Evolutionary conservation across 2,797 vertebrate genomes (phyloP).

Genomic region (Enteromius radiatus): DNA sequence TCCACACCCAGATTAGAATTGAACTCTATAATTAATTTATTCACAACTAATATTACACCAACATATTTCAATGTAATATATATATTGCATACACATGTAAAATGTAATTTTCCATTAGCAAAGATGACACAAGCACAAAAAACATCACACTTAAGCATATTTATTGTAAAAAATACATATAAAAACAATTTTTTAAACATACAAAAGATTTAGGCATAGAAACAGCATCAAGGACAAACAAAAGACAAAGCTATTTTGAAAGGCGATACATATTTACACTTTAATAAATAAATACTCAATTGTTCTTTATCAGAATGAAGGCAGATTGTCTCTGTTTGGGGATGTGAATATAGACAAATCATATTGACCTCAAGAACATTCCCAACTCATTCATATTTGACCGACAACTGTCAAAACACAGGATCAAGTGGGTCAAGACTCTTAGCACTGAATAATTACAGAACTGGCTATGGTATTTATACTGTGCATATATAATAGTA

Average conservation of each 20-base stretch:
- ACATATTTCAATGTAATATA: neutral
- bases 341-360: conserved; percentile 56
- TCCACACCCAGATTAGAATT: neutral
- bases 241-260: conserved; percentile 76
- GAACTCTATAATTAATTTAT: neutral
- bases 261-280: conserved; percentile 83
- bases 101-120: neutral
- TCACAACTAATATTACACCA: neutral
- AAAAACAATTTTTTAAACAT: conserved; percentile 83
- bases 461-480: conserved; percentile 39
- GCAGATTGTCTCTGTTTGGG: conserved; percentile 76
- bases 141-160: conserved; percentile 75
- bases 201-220: conserved; percentile 84
- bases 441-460: conserved; percentile 35
- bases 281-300: conserved; percentile 84
- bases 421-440: conserved; percentile 24
- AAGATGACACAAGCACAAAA: conserved; percentile 15
- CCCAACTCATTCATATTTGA: conserved; percentile 14
- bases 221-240: conserved; percentile 82
- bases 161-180: conserved; percentile 91
- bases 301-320: conserved; percentile 76
- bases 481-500: conserved; percentile 39
- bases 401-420: conserved; percentile 54
- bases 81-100: neutral
- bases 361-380: conserved; percentile 31